Base-by-base conservation (phyloP, 2,888 invertebrate genomes). In the Drosophila anceps region DNA sequence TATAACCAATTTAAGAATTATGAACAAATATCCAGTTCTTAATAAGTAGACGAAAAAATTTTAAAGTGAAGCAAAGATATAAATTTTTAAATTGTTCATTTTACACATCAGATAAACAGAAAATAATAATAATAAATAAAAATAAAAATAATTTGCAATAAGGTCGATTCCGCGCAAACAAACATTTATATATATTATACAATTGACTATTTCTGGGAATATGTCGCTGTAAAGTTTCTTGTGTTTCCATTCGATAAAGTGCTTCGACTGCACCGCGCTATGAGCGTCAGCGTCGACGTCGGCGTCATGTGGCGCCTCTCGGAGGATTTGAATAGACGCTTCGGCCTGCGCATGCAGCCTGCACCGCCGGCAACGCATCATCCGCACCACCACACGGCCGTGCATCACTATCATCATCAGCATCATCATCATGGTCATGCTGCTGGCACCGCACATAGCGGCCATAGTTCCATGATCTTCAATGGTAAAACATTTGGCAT, bases 231-330 rank as follows among this genome's bases (percentile, higher is more conserved):
- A n/a, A 59, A 65, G 48, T 29, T 35, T 1, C 0, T 20, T 13
- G 29, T 43, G 18, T 7, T 43, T 31, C 31, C 10, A 33, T 31
- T 15, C 13, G 20, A 5, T 27, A n/a, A 27, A 37, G 15, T n/a
- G 37, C 27, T 37, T 10, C 31, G 13, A 7, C 3, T 10, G 4
- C 8, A 39, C 31, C 31, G n/a, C 60, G 71, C 27, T 57, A 93
- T 93, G 93, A 93, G 93, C 87, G 93, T 93, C 69, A 92, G 93
- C 82, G 93, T 93, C 67, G 93, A 93, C 76, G 92, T 93, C 77
- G 93, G 93, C 91, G 93, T 93, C 79, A 93, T 93, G 93, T 93
- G 93, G 93, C 93, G 93, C 86, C 92, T 93, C 57, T 93, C 93
- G 41, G 93, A 93, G 86, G 93, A 93, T 80, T 92, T 93, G 65